These are phyloP conservation scores for Motacilla alba DNA, from an alignment of 2,113 vertebrate species.

Conservation along the genomic window DNA sequence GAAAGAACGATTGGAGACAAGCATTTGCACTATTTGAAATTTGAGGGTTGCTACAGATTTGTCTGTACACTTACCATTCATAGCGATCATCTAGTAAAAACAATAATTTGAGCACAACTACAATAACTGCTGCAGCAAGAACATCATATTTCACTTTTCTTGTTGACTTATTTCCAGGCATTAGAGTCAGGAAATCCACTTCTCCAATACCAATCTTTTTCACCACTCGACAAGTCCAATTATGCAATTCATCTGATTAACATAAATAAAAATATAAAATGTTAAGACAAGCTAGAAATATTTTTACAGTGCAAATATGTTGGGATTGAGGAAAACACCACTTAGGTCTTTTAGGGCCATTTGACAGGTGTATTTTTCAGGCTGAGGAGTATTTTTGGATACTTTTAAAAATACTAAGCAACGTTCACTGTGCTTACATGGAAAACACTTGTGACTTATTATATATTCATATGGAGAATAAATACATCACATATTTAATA, in stretches of 20 bases:
- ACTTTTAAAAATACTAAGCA: background rate
- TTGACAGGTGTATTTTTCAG: background rate
- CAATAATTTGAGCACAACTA: constrained; percentile 86
- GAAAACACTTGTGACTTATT: background rate
- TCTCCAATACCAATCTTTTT: constrained; percentile 69
- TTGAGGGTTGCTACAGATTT: background rate
- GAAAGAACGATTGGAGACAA: background rate
- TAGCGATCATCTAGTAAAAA: constrained; percentile 85
- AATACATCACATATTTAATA: background rate
- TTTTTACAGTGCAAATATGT: background rate
- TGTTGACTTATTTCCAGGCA: constrained; percentile 43
- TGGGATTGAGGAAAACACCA: background rate
- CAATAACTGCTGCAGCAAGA: constrained; percentile 80
- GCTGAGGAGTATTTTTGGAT: background rate
- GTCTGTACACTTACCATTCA: constrained; percentile 81
- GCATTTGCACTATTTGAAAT: background rate
- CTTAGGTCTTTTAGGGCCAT: background rate
- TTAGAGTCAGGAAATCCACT: constrained; percentile 71
- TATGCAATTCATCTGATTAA: constrained; percentile 81
- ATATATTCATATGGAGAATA: background rate
- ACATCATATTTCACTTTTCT: constrained; percentile 81
- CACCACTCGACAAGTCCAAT: constrained; percentile 78
- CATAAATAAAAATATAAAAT: background rate
- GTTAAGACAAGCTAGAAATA: background rate
- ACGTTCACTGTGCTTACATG: background rate